Evolutionary conservation across 92 coral and sea anemone species (phyloP).

Genomic region (Parazoanthus swiftii): DNA sequence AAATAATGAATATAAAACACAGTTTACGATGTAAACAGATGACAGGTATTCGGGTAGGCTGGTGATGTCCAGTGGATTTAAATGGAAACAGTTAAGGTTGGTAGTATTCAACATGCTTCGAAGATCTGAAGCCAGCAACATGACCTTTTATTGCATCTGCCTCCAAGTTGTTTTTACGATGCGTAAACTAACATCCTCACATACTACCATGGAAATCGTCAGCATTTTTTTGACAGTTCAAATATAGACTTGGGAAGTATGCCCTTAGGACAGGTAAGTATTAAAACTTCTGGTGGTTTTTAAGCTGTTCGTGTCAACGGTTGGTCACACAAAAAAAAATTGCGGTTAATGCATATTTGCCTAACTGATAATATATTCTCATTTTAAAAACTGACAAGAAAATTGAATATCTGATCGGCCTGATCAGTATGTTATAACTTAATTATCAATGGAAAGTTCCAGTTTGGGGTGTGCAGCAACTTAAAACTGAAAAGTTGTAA

Average conservation of each 20-base stretch:
- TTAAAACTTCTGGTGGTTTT: too few relatives aligned
- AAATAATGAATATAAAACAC: neutral
- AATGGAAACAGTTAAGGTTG: conserved; percentile 3
- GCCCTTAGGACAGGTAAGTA: too few relatives aligned
- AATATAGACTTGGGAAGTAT: neutral
- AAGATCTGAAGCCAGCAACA: neutral
- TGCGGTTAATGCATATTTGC: neutral
- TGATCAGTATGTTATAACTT: too few relatives aligned
- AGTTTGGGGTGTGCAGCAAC: neutral
- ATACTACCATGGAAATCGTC: too few relatives aligned
- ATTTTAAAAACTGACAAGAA: neutral
- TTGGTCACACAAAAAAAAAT: too few relatives aligned
- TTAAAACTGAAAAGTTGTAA: too few relatives aligned
- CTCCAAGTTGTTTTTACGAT: neutral
- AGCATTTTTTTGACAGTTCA: too few relatives aligned
- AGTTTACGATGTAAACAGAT: conserved; percentile 48
- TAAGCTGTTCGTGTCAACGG: neutral
- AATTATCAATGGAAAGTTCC: too few relatives aligned
- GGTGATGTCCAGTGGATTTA: neutral
- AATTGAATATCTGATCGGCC: neutral
- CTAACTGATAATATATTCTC: neutral
- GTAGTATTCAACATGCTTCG: neutral
- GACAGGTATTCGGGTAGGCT: conserved; percentile 40
- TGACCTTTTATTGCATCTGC: neutral
- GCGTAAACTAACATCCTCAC: neutral